Conservation (phyloP, 2,113 vertebrate species). For the Cariama cristata region DNA sequence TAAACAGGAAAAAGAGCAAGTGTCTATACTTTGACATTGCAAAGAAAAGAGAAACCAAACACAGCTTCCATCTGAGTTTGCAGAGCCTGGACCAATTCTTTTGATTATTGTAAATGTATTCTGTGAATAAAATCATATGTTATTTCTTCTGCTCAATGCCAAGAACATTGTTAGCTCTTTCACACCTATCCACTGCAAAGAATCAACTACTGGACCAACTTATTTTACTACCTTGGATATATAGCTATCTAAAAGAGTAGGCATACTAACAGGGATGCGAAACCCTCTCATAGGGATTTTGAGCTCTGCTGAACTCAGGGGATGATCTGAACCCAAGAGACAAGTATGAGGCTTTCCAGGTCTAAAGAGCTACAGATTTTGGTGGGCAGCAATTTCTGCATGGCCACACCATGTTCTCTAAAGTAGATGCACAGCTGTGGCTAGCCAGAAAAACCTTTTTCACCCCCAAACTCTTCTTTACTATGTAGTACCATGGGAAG, state of each 20-base stretch:
- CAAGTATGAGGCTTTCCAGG: not conserved
- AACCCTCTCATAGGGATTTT: not conserved
- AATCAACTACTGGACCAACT: not conserved
- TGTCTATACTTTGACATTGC: not conserved
- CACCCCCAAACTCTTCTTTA: not conserved
- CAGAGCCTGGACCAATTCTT: not conserved
- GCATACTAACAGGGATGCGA: not conserved
- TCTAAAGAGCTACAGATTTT: not conserved
- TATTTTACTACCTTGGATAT: not conserved
- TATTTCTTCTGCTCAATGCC: not conserved
- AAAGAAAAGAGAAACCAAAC: not conserved
- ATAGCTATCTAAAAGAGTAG: not conserved
- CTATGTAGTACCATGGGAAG: not conserved
- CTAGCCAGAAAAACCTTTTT: not conserved
- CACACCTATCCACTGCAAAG: not conserved
- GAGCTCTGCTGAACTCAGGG: not conserved
- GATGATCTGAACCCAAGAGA: not conserved
- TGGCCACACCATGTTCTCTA: not conserved
- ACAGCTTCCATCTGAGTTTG: not conserved
- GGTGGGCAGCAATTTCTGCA: not conserved
- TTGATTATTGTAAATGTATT: not conserved
- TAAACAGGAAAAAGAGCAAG: not conserved
- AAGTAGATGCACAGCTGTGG: too few species aligned
- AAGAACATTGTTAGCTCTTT: not conserved
- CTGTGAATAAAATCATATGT: not conserved